Percentiles rank a stretch among this genome's conserved stretches.
Evolutionary conservation across 2,113 vertebrate genomes (phyloP).

Genomic region (Axis porcinus): DNA sequence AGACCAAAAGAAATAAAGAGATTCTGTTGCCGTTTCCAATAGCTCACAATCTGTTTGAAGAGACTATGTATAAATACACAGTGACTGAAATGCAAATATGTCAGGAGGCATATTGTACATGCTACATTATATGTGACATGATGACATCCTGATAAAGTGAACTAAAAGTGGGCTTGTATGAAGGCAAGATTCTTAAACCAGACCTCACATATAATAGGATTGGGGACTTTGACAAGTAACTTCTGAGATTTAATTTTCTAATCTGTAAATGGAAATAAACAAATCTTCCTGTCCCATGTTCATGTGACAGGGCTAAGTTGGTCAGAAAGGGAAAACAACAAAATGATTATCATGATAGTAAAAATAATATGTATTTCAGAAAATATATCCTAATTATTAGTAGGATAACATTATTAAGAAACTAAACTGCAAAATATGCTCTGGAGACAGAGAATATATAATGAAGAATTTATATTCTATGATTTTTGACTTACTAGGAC

Average conservation of each 20-base stretch:
- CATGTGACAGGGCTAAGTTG: background rate
- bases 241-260: background rate
- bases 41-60: background rate
- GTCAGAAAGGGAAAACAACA: background rate
- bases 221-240: background rate
- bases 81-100: background rate
- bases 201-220: background rate
- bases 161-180: background rate
- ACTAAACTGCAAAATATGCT: background rate
- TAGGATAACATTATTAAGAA: background rate
- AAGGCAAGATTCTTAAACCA: background rate
- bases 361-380: background rate
- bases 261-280: background rate
- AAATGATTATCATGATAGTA: background rate
- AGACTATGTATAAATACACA: background rate
- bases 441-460: background rate
- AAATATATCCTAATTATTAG: background rate
- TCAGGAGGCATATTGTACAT: background rate
- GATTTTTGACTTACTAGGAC: conserved; percentile 25
- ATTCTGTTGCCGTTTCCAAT: background rate
- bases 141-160: background rate
- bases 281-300: background rate
- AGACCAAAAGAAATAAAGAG: background rate
- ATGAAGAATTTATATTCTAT: background rate
- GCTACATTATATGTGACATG: background rate